Evolutionary conservation across 2,113 vertebrate genomes (phyloP).

Genomic region (Sardina pilchardus): DNA sequence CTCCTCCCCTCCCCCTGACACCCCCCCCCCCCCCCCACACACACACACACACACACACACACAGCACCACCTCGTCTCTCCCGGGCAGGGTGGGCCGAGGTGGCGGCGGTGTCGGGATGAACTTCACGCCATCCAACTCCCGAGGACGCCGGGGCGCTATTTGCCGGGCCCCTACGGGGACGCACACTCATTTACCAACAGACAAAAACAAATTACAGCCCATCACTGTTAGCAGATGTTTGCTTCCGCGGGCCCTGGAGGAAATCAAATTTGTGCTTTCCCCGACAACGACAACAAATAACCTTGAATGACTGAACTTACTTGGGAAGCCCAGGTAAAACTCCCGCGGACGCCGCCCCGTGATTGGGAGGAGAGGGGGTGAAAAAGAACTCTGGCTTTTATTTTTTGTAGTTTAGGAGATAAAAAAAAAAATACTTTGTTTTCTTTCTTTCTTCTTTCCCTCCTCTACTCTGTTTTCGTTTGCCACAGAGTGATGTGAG

Average conservation of each 20-base stretch:
- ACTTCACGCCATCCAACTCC: conserved; percentile 31
- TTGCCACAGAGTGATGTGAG: conserved; percentile 18
- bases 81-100: conserved; percentile 19
- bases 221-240: conserved; percentile 11
- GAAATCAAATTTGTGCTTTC: conserved; percentile 54
- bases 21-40: neutral
- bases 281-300: conserved; percentile 52
- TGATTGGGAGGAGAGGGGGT: too few relatives aligned
- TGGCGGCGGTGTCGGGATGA: conserved; percentile 11
- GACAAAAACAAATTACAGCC: conserved; percentile 42
- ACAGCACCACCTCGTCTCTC: conserved; percentile 14
- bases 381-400: neutral
- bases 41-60: too few relatives aligned
- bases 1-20: conserved; percentile 23
- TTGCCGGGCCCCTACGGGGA: conserved; percentile 35
- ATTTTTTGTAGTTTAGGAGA: too few relatives aligned
- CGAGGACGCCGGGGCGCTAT: neutral
- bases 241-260: conserved; percentile 40
- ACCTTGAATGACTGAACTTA: conserved; percentile 39
- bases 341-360: conserved; percentile 28
- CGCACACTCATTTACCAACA: conserved; percentile 41
- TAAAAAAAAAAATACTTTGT: neutral
- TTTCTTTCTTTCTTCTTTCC: neutral
- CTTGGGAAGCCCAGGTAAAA: conserved; percentile 28
- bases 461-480: conserved; percentile 30